phyloP scores from a whole-genome alignment of 35 echinoderm and acorn worm genomes.

The Hemicentrotus pulcherrimus region DNA sequence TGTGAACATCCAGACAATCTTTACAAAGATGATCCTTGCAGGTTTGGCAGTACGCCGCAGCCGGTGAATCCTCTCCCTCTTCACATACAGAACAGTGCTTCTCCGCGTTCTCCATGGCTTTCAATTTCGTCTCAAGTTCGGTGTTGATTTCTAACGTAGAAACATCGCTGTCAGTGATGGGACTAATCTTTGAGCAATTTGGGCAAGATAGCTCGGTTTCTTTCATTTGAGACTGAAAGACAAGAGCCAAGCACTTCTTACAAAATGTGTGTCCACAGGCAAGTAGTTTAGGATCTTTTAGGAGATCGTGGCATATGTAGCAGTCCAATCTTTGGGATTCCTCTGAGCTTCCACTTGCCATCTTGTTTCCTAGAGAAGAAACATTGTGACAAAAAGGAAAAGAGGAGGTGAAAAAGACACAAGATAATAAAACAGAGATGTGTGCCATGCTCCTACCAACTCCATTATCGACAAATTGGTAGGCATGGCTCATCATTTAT shows the following conservation, averaged over 20 bases:
- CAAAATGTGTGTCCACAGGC: not conserved
- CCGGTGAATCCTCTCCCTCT: not conserved
- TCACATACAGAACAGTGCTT: not conserved
- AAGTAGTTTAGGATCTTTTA: not conserved
- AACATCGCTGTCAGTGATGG: not conserved
- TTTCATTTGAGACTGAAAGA: not conserved
- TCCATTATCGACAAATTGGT: too few relatives aligned
- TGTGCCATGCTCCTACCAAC: too few relatives aligned
- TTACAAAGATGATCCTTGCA: not conserved
- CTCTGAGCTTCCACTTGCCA: not conserved
- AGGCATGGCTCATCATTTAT: too few relatives aligned
- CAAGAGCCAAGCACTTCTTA: not conserved
- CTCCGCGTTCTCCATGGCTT: not conserved
- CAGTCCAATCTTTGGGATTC: not conserved
- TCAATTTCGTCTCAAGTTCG: not conserved
- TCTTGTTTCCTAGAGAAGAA: not conserved
- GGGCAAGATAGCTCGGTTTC: not conserved
- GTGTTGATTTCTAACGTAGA: not conserved
- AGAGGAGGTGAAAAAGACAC: too few relatives aligned
- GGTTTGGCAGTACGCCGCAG: not conserved
- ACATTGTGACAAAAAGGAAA: not conserved
- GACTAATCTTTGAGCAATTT: not conserved
- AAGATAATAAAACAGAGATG: too few relatives aligned
- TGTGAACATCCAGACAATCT: constrained; percentile 1
- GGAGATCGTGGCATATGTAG: not conserved